Base-by-base conservation (phyloP, 2,113 vertebrate species). In the Labeo catla region DNA sequence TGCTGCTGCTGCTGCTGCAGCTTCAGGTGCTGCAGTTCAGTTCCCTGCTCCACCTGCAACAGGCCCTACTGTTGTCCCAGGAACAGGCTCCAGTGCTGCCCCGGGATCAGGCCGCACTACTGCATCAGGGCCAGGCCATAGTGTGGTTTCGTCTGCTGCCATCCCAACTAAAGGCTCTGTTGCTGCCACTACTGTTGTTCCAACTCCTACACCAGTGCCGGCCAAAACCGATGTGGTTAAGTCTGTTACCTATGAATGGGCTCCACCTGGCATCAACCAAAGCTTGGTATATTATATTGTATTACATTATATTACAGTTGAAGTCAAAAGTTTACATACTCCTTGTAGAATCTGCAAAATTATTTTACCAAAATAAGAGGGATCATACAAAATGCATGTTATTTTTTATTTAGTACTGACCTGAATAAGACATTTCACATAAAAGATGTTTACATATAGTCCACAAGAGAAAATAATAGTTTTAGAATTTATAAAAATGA, bases 221-320 rank as follows among this genome's bases (percentile, higher is more conserved):
- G 95, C 97, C 89, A 95, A 95, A 91, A 97, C 96, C 89, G 96
- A 97, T 49, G 79, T 95, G 23, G 95, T 96, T 7, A 96, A 95
- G 88, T 95, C 96, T 0, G 95, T 98, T 57, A 98, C 98, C 76
- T 99, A 98, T 0, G 98, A 99, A 88, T 99, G 98, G 98, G 96
- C 97, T 15, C 98, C 98, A 74, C 98, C 97, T 49, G 97, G 98
- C 59, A 95, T 97, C 85, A 98, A 97, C 90, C 97, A 97, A 89
- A 93, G 95, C 4, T 81, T 99, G 96, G 98, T 99, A 34, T 59
- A 39, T 50, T 84, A 45, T 23, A 4, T 34, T 49, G 28, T 45
- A 65, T 43, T 61, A 61, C 43, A 52, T 39, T n/a, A 74, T 23
- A 23, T 78, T 28, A 28, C 28, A 28, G 28, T 28, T 28, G 28